phyloP scores from a whole-genome alignment of 1,140 invertebrate genomes.

The Panulirus ornatus region DNA sequence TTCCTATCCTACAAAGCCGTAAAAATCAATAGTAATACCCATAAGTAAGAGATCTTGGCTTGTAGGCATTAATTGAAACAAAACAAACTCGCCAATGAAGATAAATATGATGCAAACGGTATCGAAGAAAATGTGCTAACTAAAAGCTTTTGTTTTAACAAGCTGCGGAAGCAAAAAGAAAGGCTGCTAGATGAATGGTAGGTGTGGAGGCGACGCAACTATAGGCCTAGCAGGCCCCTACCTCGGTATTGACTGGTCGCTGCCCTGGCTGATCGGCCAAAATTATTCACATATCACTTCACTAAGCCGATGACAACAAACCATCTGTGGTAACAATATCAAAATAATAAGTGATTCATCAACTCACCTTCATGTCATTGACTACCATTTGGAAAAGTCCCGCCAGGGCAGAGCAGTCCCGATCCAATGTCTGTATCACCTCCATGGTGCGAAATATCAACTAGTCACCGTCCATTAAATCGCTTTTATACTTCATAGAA shows the following conservation, averaged over 20 bases:
- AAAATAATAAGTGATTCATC: background rate
- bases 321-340: background rate
- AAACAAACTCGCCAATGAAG: no score
- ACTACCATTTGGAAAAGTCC: conserved; percentile 91
- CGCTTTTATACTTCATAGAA: background rate
- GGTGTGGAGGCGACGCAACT: conserved; percentile 18
- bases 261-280: background rate
- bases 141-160: background rate
- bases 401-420: conserved; percentile 88
- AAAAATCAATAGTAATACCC: no score
- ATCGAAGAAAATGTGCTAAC: no score
- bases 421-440: conserved; percentile 80
- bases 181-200: background rate
- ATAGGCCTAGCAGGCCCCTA: conserved; percentile 1
- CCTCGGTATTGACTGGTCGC: background rate
- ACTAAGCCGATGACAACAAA: background rate
- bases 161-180: background rate
- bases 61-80: no score
- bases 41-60: no score
- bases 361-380: conserved; percentile 89
- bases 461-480: conserved; percentile 1
- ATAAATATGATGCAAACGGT: no score
- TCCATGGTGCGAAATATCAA: conserved; percentile 60
- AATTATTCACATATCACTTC: background rate
- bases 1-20: no score